Evolutionary conservation across 2,113 vertebrate genomes (phyloP), one percentile per base, ranked within the genome.

Genomic region (Sinocyclocheilus anshuiensis): DNA sequence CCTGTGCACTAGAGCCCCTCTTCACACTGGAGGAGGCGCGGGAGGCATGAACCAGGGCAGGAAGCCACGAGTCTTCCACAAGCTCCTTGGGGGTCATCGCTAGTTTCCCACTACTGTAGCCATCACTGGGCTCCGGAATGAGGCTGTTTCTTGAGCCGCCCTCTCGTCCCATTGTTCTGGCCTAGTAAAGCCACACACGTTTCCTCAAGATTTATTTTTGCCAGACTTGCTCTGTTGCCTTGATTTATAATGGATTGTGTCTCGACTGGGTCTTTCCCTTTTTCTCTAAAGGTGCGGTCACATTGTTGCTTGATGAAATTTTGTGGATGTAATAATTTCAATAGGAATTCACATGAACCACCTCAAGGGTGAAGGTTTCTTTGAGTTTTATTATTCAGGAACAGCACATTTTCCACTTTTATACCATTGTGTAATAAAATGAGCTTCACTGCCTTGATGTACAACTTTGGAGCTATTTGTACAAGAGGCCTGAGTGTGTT

Each of bases 171-270:
- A 95, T 95, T 95, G 94, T 95, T 93, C 81, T 55, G 85, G 77
- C 79, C 77, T 1, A 12, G 81, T 85, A 84, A 80, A 88, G 86
- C 90, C 89, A 90, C 26, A 11, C 90, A 85, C 61, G 84, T 92
- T 89, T 90, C 94, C 94, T 94, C 91, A 91, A 61, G 86, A 90
- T 91, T 93, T 94, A 91, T 94, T 93, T 94, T 93, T 90, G 90
- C 86, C 59, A 39, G 81, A 83, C 85, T 86, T 84, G 88, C 84
- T 89, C 93, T 87, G 90, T 42, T 88, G 74, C 24, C 88, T 57
- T 90, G 89, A 92, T 93, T 91, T 93, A 93, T 91, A 88, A 71
- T 45, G 84, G 78, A 72, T 86, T 78, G 84, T 83, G 77, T 83
- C 50, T 36, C 2, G 24, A 76, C 8, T 79, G 84, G 81, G 87